Base-by-base conservation (phyloP, 2,113 vertebrate genomes). In the Takifugu bimaculatus region DNA sequence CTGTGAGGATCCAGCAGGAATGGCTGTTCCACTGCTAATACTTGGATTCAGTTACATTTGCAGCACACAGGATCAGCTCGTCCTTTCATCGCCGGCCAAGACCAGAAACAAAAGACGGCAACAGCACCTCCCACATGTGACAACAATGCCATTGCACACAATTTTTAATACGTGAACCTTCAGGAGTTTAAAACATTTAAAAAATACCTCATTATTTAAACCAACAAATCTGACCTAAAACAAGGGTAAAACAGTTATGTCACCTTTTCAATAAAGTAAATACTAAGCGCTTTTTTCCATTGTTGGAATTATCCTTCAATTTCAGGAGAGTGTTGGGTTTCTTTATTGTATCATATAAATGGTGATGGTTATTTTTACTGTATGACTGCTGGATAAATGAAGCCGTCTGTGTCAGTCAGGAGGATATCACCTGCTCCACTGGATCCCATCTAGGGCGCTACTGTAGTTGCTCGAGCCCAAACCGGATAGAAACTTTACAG, bases 41-140 rank as follows among this genome's bases (percentile, higher is more conserved):
- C 48, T 32, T 39, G 26, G 65, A 60, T 79, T 64, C 3, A 7
- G 65, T 81, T 74, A 69, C 75, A 57, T 63, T 59, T 2, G 56
- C 51, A 13, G 63, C 25, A 65, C 50, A 29, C 6, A 11, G 65
- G 61, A 66, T 60, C 43, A 65, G 32, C 14, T 44, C 59, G 15
- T 28, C 48, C 60, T 78, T 74, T 77, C 60, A 74, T 32, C 66
- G 45, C n/a, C 1, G 11, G 28, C 13, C 47, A 54, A 54, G 6
- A 10, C 56, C 13, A 10, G 6, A 3, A 65, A 77, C 63, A 78
- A 78, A 52, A 60, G 49, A 3, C 48, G 58, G 63, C 58, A 54
- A 72, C 42, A n/a, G 62, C 60, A 28, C 51, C 52, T 65, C 60
- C 60, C 66, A 43, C 26, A 50, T 68, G 35, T 69, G 50, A 69